Base-by-base conservation (phyloP, 2,888 invertebrate species). In the Adineta ricciae region DNA sequence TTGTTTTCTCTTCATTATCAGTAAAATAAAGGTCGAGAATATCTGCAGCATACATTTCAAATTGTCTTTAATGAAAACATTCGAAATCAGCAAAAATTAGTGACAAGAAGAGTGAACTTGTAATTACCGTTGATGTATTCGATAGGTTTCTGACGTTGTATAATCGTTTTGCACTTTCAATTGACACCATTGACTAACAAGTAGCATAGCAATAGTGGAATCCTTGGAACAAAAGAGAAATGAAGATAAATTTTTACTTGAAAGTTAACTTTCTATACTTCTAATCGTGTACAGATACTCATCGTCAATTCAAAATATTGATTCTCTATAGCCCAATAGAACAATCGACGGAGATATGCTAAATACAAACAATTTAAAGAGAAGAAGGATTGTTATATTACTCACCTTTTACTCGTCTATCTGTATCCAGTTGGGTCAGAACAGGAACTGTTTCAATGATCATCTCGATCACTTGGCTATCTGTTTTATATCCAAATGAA, bases 151-250 rank as follows among this genome's bases (percentile, higher is more conserved):
- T 32, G 32, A 19, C 7, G 14, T 64, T 24, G 64, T 32, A 64
- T 64, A 19, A 36, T 32, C 64, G 32, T 64, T 32, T 19, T 19
- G 32, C 32, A 32, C 64, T 36, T 64, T 64, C 7, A 32, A 36
- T 64, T 64, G 64, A 16, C 64, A 64, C 64, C 64, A 64, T 64
- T 64, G 64, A 64, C 64, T 64, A 32, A 64, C 64, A 16, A 64
- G 32, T 64, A 64, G 19, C 64, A 64, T 16, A 1, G 64, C 64
- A 64, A 36, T 24, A 36, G 32, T 32, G 2, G 64, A 64, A 64
- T 64, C 64, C 64, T 64, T 19, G 11, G 5, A 46, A 8, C 11
- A 46, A 46, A 46, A 64, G 27, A 8, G 2, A n/a, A 64, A 4
- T 1, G 19, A 50, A 50, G 32, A 11, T 7, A 11, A 56, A 32